Evolutionary conservation across 2,797 vertebrate genomes (phyloP), one percentile per base, ranked within the genome.

Genomic region (Microctenopoma stevenorrisi): DNA sequence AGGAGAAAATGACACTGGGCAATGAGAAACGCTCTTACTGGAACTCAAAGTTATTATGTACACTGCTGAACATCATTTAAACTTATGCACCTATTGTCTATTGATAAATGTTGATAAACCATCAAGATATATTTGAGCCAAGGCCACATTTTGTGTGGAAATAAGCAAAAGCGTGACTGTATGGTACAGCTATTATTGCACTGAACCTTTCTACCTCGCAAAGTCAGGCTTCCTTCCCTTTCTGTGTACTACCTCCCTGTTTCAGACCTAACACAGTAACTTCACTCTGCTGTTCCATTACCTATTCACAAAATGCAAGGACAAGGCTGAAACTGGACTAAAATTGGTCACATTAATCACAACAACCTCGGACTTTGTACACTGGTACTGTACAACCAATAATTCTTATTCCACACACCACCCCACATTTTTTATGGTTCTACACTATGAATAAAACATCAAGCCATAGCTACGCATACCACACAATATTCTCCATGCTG

Each of bases 381-480:
- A 71, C 71, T 42, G 62, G 47, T 69, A 72, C 75, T 81, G 84
- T 80, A 83, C 81, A 84, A 73, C 60, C 59, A 74, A 78, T 72
- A 63, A 85, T 87, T 83, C 57, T 51, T 68, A 82, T 88, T 90
- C 86, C 74, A 69, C 74, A 72, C 79, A 75, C 58, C 52, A 59
- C 78, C 70, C 68, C 73, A 55, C 51, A 56, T 76, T 72, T 77
- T 76, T 80, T 84, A 84, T 64, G 68, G 85, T 74, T 89, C 79
- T 78, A 77, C 68, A 73, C 72, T 18, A 88, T 90, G 87, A 91
- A 91, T 91, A 89, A 90, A 91, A 90, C 87, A 90, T 91, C 72
- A 88, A 88, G 89, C 83, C 82, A 85, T 52, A 75, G 53, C 76
- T 67, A 73, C 75, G 81, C 76, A 79, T 88, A 81, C 63, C 47